Conservation (phyloP, 2,888 invertebrate species). For the Synergus japonicus region DNA sequence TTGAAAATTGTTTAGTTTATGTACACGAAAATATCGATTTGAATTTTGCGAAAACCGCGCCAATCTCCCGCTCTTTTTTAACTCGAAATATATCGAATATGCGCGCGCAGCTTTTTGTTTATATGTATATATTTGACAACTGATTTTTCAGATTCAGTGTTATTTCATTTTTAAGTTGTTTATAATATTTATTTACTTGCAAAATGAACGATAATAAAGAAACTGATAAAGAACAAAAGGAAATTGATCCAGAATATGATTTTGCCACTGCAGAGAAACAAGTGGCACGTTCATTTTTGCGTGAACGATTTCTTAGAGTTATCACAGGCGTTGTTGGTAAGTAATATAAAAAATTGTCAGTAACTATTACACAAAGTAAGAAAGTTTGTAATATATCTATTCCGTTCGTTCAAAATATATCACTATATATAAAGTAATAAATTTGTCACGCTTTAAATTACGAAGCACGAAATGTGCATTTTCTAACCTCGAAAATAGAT, state of each 20-base stretch:
- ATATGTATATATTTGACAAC: neutral
- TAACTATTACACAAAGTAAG: neutral
- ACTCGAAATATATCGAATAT: neutral
- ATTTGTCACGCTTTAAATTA: neutral
- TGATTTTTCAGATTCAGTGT: neutral
- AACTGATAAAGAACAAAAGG: conserved; percentile 43
- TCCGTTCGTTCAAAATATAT: neutral
- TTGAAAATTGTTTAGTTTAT: neutral
- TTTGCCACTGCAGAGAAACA: conserved; percentile 72
- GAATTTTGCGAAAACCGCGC: neutral
- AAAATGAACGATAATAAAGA: conserved; percentile 55
- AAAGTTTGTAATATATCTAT: neutral
- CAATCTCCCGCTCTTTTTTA: neutral
- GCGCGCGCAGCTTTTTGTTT: neutral
- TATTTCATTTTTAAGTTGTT: neutral
- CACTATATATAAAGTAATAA: neutral
- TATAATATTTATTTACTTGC: neutral
- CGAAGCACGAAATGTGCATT: too few relatives aligned
- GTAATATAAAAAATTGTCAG: conserved; percentile 44
- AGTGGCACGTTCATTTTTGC: conserved; percentile 74
- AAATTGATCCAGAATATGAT: conserved; percentile 53
- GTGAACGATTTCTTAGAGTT: conserved; percentile 76
- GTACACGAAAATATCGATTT: neutral
- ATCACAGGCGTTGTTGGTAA: conserved; percentile 76
- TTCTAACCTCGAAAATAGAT: too few relatives aligned